Evolutionary conservation across 2,888 invertebrate species (phyloP).

Genomic region (Ennomos quercinarius): DNA sequence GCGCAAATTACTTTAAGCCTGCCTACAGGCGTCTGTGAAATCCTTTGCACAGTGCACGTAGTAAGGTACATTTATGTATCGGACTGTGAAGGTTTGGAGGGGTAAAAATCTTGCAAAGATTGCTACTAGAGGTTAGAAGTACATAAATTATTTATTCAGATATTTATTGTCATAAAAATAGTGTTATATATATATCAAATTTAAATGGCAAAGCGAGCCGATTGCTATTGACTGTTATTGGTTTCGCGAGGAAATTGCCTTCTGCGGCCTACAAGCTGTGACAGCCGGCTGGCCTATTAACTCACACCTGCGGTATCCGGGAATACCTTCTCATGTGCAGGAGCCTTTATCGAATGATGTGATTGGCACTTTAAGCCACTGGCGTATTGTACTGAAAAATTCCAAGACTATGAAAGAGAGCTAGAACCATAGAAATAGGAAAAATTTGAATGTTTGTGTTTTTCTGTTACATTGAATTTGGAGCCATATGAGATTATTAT

Average conservation of each 20-base stretch:
- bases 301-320: conserved; percentile 35
- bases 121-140: too few species aligned
- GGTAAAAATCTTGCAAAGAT: too few species aligned
- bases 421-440: too few species aligned
- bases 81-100: too few species aligned
- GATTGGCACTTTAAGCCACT: neutral
- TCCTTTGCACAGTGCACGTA: neutral
- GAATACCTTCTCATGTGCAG: neutral
- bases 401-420: neutral
- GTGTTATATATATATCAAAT: neutral
- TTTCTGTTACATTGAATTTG: too few species aligned
- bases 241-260: conserved; percentile 37
- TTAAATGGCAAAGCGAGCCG: conserved; percentile 9
- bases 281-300: conserved; percentile 35
- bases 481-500: too few species aligned
- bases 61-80: too few species aligned
- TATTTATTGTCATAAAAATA: too few species aligned
- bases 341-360: conserved; percentile 6
- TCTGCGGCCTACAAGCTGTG: conserved; percentile 22
- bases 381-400: too few species aligned
- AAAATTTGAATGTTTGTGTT: too few species aligned
- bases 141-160: too few species aligned
- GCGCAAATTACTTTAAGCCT: conserved; percentile 13
- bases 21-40: conserved; percentile 7
- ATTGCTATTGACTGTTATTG: conserved; percentile 21